phyloP scores from a whole-genome alignment of 2,113 vertebrate genomes.

The Mus pahari region DNA sequence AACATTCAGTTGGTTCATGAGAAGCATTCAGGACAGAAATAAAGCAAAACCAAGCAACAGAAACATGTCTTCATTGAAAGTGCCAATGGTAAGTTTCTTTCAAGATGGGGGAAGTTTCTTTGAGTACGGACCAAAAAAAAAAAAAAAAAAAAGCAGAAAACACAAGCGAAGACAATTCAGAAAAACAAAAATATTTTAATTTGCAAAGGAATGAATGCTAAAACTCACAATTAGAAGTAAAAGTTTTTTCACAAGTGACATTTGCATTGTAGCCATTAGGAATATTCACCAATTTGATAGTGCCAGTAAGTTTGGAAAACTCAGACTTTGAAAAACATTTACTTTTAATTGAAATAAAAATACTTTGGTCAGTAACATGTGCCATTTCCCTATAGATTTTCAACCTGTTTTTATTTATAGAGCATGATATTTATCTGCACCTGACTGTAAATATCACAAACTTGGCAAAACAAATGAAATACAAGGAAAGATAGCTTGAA shows the following conservation, averaged over 20 bases:
- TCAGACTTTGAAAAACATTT: too few species aligned
- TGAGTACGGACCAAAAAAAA: slow-evolving; percentile 17
- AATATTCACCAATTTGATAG: neutral
- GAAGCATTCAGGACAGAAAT: neutral
- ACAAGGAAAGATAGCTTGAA: neutral
- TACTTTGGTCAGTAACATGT: neutral
- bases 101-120: neutral
- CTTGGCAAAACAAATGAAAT: neutral
- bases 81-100: neutral
- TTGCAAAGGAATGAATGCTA: neutral
- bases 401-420: neutral
- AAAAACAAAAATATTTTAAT: neutral
- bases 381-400: neutral
- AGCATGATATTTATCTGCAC: neutral
- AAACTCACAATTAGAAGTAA: neutral
- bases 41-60: neutral
- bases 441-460: neutral
- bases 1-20: neutral
- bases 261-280: neutral
- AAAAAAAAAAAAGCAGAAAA: slow-evolving; percentile 4
- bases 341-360: neutral
- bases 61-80: neutral
- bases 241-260: neutral
- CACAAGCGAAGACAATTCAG: neutral
- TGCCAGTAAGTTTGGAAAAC: neutral